These are phyloP conservation scores for Phengaris alcon DNA, from an alignment of 2,888 invertebrate species.

Conservation along the genomic window DNA sequence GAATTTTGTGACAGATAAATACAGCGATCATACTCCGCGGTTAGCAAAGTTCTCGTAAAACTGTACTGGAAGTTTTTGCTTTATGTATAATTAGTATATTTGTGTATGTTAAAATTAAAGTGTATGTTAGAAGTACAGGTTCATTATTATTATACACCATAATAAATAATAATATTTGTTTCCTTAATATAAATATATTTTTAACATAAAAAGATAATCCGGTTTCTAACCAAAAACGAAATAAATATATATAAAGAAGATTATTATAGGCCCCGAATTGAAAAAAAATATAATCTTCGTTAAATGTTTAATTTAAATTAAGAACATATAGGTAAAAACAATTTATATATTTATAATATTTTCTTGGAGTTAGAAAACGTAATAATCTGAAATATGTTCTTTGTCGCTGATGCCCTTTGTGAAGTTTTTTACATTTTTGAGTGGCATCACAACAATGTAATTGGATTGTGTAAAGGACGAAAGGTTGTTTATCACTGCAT, in stretches of 20 bases:
- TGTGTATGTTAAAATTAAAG: no score
- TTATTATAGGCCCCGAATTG: not conserved
- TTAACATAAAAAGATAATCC: not conserved
- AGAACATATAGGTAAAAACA: not conserved
- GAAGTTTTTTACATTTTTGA: conserved; percentile 9
- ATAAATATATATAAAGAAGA: not conserved
- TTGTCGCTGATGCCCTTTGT: conserved; percentile 8
- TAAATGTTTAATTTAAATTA: not conserved
- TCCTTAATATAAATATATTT: no score
- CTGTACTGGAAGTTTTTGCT: no score
- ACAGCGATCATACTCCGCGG: no score
- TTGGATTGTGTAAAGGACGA: not conserved
- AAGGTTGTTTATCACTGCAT: not conserved
- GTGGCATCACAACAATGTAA: not conserved
- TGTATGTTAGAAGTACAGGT: no score
- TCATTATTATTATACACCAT: no score
- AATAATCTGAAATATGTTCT: conserved; percentile 5
- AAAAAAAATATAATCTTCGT: not conserved
- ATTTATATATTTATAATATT: not conserved
- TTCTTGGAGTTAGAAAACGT: not conserved
- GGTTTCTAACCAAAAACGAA: not conserved
- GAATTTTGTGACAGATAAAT: no score
- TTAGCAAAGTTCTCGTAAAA: no score
- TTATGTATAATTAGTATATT: no score
- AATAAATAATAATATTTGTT: no score